Evolutionary conservation across 1,140 invertebrate species (phyloP), one percentile per base, ranked within the genome.

Genomic region (Euura saliciscinereae): DNA sequence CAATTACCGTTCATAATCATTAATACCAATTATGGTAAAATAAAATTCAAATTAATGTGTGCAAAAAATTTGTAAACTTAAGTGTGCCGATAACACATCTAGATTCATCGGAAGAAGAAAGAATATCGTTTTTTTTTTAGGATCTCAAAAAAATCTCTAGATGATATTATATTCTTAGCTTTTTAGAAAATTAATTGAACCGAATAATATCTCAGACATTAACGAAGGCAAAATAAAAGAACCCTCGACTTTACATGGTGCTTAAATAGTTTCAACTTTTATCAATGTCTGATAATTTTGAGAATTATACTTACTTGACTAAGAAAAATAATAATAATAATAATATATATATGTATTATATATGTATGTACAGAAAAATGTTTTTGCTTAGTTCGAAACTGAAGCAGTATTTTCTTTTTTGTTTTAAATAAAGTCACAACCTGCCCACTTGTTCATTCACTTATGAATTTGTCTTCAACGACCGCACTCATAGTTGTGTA

Each of bases 371-470:
- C 76, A 78, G 75, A 80, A 76, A 75, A 77, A 75, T 28, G 28
- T 28, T 28, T 28, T 70, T 80, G 76, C 72, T 77, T 80, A 75
- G 72, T 75, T 69, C 76, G 66, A 72, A 74, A 75, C 79, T 80
- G 80, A 81, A 78, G 73, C 78, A 79, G 79, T 71, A 28, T 28
- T 28, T 28, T 28, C 0, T 28, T 28, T 28, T 28, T 28, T 28
- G 28, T 77, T 82, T 78, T 80, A 79, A 82, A 80, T 77, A 81
- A 82, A 82, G 78, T 87, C 82, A 84, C 85, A 85, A 87, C 85
- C 81, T 82, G 83, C 78, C 84, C 80, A 78, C 78, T 76, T 79
- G 68, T 79, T 76, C 76, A 78, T 70, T 69, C 68, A 11, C 66
- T 45, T 72, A 68, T 45, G 66, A 72, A 46, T 28, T 28, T n/a